A percentile compares a stretch with the other conserved stretches of the same genome.
Evolutionary conservation across 1,140 invertebrate species (phyloP).

Genomic region (Vanessa tameamea): DNA sequence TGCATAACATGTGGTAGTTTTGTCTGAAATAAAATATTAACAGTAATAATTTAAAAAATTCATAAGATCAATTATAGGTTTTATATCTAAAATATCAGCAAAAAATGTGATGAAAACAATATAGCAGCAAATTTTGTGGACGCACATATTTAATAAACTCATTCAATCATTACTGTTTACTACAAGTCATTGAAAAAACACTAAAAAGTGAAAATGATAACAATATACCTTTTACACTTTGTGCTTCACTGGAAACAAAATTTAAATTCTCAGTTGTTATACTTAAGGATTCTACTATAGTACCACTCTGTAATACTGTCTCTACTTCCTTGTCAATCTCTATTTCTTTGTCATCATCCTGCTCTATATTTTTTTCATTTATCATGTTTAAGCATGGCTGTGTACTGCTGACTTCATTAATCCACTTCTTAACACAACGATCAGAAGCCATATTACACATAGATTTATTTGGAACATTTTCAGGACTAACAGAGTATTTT

Average conservation of each 20-base stretch:
- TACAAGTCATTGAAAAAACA: no score
- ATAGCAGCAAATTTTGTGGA: no score
- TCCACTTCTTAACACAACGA: constrained; percentile 62
- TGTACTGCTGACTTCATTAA: constrained; percentile 74
- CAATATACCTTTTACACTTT: constrained; percentile 62
- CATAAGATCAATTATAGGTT: no score
- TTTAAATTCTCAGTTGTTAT: constrained; percentile 72
- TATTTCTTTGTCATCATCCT: constrained; percentile 67
- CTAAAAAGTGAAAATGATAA: background rate
- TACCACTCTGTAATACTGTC: constrained; percentile 73
- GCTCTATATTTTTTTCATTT: constrained; percentile 55
- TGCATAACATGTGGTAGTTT: constrained; percentile 65
- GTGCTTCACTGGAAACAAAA: constrained; percentile 64
- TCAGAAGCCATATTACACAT: constrained; percentile 45
- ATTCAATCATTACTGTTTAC: no score
- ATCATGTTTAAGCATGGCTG: constrained; percentile 62
- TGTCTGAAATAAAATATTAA: constrained; percentile 56
- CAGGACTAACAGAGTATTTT: constrained; percentile 58
- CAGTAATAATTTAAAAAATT: background rate
- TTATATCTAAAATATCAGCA: no score
- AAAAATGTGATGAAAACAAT: no score
- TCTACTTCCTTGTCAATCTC: constrained; percentile 77
- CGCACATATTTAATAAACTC: no score
- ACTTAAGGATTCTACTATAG: constrained; percentile 72
- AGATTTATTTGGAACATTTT: constrained; percentile 50